Evolutionary conservation across 2,113 vertebrate genomes (phyloP).

Genomic region (Shinisaurus crocodilurus): DNA sequence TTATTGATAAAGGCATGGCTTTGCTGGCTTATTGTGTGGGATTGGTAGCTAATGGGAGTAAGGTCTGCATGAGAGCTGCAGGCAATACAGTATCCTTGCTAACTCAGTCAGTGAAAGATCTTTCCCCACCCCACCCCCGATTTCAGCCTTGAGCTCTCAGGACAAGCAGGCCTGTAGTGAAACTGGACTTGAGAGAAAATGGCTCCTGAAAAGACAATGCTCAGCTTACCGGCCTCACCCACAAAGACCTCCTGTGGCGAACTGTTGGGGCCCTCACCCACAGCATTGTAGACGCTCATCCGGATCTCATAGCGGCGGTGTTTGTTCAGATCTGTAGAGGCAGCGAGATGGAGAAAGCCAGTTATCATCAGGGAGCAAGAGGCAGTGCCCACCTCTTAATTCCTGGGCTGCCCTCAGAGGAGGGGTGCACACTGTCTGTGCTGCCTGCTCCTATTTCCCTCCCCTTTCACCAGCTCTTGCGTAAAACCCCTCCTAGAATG

Average conservation of each 20-base stretch:
- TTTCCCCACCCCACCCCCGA: too few relatives aligned
- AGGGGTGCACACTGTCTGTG: neutral
- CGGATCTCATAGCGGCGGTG: slow-evolving; percentile 96
- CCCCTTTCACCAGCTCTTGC: neutral
- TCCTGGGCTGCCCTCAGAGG: neutral
- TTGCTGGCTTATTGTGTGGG: too few relatives aligned
- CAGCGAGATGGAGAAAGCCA: neutral
- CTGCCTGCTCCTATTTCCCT: neutral
- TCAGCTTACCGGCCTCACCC: slow-evolving; percentile 90
- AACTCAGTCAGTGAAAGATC: neutral
- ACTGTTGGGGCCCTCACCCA: slow-evolving; percentile 91
- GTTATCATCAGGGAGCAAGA: too few relatives aligned
- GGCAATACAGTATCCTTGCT: neutral
- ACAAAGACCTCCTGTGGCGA: slow-evolving; percentile 96
- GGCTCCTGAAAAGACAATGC: rapidly evolving
- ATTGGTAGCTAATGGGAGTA: neutral
- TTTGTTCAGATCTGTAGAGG: slow-evolving; percentile 86
- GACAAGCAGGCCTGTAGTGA: neutral
- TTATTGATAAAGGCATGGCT: neutral
- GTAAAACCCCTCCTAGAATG: neutral
- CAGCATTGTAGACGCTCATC: slow-evolving; percentile 93
- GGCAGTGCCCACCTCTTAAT: neutral
- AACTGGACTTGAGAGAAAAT: neutral
- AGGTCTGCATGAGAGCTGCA: neutral
- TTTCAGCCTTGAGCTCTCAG: neutral